Conservation (phyloP, 2,113 vertebrate species). For the Petrocephalus microphthalmus region DNA sequence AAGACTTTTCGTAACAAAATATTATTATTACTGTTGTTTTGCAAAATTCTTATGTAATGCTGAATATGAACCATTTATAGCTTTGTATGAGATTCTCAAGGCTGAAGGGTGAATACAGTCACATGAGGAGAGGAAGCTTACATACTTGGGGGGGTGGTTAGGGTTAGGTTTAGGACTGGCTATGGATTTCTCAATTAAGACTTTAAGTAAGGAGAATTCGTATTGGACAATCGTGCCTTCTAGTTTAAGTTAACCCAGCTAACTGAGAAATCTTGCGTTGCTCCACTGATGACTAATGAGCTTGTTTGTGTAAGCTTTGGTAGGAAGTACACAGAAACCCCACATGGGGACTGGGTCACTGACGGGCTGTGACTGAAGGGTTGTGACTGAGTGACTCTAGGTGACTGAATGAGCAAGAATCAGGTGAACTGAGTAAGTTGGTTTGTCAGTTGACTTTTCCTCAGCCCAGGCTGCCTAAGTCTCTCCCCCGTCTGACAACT, state of each 20-base stretch:
- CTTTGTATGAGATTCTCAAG: background rate
- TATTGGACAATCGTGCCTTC: background rate
- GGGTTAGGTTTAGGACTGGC: background rate
- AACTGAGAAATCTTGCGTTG: background rate
- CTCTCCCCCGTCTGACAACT: background rate
- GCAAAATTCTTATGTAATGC: background rate
- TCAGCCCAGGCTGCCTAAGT: background rate
- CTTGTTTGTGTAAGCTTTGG: background rate
- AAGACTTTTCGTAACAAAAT: background rate
- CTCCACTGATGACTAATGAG: background rate
- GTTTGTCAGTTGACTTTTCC: background rate
- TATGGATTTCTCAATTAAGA: background rate
- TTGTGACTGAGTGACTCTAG: background rate
- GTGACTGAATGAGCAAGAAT: background rate
- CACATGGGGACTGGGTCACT: background rate
- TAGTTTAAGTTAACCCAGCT: background rate
- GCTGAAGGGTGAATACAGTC: background rate
- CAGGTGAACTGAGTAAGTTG: background rate
- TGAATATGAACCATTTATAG: slow-evolving; percentile 39
- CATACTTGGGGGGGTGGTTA: background rate
- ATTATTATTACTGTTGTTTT: background rate
- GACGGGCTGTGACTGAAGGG: background rate
- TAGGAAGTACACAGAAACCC: background rate
- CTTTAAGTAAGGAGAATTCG: background rate
- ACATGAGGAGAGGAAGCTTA: background rate